Evolutionary conservation across 2,113 vertebrate species (phyloP), one percentile per base, ranked within the genome.

Genomic region (Corapipo altera): DNA sequence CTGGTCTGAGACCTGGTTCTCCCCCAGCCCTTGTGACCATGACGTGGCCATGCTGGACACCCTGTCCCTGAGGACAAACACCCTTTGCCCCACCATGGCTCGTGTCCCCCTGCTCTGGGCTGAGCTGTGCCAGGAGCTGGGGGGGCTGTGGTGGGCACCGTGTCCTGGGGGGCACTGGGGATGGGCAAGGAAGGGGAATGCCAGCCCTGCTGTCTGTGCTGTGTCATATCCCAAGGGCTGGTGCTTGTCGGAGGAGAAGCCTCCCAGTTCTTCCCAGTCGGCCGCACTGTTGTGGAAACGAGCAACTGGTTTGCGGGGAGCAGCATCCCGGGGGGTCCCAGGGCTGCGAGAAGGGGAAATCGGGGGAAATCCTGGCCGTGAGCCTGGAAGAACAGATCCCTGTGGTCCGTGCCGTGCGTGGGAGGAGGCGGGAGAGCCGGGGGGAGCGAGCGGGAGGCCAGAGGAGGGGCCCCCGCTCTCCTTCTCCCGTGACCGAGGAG

Each of bases 61-160:
- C 49, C 22, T 0, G 9, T 81, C 85, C 89, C 67, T 14, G 2
- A 73, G 92, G 86, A 88, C 61, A 41, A 78, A 61, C 19, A 4
- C 5, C 58, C 55, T 77, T 35, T 69, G 64, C 80, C 67, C 67
- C 0, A 0, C 2, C 16, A 9, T 52, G 71, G 35, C 44, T 76
- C 1, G 0, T 2, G 67, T 7, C n/a, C 64, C 52, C 44, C 51
- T 0, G 2, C 46, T 55, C 19, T 2, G 2, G 39, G 55, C 52
- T 55, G 65, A 77, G 76, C 70, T 0, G 1, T 30, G 80, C 77
- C 0, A 0, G 30, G 74, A 37, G 28, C 58, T 32, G 30, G 30
- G 10, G 43, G 48, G 48, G 19, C 37, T 9, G 27, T 0, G 1
- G 37, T 46, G 71, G 48, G 58, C 0, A 0, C 46, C 0, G 0